Base-by-base conservation (phyloP, 2,797 vertebrate genomes). In the Odontamblyopus rebecca region DNA sequence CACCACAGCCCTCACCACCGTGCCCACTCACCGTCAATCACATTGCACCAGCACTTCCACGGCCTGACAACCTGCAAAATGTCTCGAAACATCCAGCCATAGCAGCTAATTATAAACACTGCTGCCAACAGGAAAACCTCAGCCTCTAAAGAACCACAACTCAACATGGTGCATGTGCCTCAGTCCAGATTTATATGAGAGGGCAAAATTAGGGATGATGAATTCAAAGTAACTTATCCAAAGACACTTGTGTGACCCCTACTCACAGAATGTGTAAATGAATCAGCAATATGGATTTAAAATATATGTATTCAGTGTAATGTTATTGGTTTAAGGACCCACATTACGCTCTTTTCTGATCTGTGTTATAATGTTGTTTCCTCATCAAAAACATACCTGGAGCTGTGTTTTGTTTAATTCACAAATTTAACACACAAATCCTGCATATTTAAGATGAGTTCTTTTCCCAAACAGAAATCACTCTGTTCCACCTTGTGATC, bases 21-120 rank as follows among this genome's bases (percentile, higher is more conserved):
- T 74, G 85, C 89, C 89, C 84, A 79, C 89, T 85, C 78, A 6
- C 74, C 27, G 83, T 85, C 88, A 89, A 79, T 89, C 90, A 86
- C 76, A 19, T 19, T 3, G 70, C 77, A 57, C 69, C 71, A 32
- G 75, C 84, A 35, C 82, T 26, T 78, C 84, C 72, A 67, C 82
- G 6, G 27, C 62, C 76, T 85, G 88, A 88, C 87, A 87, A 85
- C 84, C 81, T 74, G 80, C 81, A 64, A 85, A 89, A 75, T 56
- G 66, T 74, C 84, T 73, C 5, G 69, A 67, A 66, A 69, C 61
- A 26, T 68, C 72, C 69, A 70, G 75, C 79, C 65, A 69, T 72
- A 72, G 2, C 72, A 66, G 48, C 70, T 86, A 81, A 85, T 87
- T 84, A 76, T 79, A 70, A 67, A 56, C 50, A 2, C 63, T 1